Base-by-base conservation (phyloP, 1,140 invertebrate species). In the Callitettix versicolor region DNA sequence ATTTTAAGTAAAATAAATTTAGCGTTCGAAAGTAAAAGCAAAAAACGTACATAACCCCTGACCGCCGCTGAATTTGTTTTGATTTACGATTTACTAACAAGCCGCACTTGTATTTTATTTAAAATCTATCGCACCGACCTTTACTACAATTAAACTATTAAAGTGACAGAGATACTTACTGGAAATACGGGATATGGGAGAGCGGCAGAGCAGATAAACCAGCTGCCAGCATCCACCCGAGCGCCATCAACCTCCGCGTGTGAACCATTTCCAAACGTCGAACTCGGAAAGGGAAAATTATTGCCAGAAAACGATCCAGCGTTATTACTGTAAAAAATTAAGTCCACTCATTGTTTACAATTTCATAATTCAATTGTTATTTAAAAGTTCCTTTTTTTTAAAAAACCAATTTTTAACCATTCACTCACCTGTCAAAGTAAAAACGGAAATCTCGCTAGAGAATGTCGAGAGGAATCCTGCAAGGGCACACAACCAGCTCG, bases 401-500 rank as follows among this genome's bases (percentile, higher is more conserved):
- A 30, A 3, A 30, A 30, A 30, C 3, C 9, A 30, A 30, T n/a
- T n/a, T n/a, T n/a, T n/a, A n/a, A n/a, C n/a, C n/a, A n/a, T n/a
- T n/a, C n/a, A 9, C 24, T 22, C 57, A 65, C 64, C 64, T 36
- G 76, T 77, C 0, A 79, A 64, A 0, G 76, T 78, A 58, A 76
- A 71, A 14, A 79, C 75, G 4, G 73, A 75, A 3, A 76, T 61
- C 58, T 78, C 76, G 54, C 73, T 76, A 14, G 76, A 77, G 60
- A 78, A 76, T 1, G 77, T 79, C 20, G 73, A 75, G 38, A 79
- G 67, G 61, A 79, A 78, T 7, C 78, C 78, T 7, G 77, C 76
- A 46, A 77, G 64, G 46, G 73, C 69, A 62, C 78, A 80, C 11
- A 76, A 65, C 3, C 59, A 55, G 52, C 73, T 76, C 15, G 69